Evolutionary conservation across 2,797 vertebrate species (phyloP).

Genomic region (Scyliorhinus canicula): DNA sequence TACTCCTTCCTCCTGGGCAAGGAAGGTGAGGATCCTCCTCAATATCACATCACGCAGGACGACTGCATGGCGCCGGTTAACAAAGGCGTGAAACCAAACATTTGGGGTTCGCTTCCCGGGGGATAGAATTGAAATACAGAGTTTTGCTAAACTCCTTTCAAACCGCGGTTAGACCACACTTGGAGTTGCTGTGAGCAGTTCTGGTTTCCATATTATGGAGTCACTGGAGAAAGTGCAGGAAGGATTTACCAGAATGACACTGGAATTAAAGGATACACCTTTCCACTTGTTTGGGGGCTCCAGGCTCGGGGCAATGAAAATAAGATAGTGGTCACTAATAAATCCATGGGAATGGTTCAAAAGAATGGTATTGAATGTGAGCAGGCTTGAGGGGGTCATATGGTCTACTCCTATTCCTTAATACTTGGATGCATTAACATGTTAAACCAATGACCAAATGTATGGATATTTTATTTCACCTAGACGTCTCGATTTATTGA

Average conservation of each 20-base stretch:
- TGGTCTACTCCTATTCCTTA: too few relatives aligned
- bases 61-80: not conserved
- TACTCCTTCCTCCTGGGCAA: constrained; percentile 92
- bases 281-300: too few relatives aligned
- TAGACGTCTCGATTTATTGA: too few relatives aligned
- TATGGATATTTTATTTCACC: too few relatives aligned
- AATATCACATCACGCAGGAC: not conserved
- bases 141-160: not conserved
- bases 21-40: constrained; percentile 67
- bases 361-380: too few relatives aligned
- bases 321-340: too few relatives aligned
- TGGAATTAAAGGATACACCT: not conserved
- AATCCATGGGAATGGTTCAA: too few relatives aligned
- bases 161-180: not conserved
- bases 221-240: not conserved
- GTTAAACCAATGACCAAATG: too few relatives aligned
- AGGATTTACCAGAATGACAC: not conserved
- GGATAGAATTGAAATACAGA: not conserved
- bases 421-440: too few relatives aligned
- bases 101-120: not conserved
- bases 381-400: too few relatives aligned
- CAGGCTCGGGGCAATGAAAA: too few relatives aligned
- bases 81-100: not conserved
- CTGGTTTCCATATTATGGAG: not conserved
- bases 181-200: not conserved